phyloP scores from a whole-genome alignment of 2,888 invertebrate species.

The Tetheella fluctuosa region DNA sequence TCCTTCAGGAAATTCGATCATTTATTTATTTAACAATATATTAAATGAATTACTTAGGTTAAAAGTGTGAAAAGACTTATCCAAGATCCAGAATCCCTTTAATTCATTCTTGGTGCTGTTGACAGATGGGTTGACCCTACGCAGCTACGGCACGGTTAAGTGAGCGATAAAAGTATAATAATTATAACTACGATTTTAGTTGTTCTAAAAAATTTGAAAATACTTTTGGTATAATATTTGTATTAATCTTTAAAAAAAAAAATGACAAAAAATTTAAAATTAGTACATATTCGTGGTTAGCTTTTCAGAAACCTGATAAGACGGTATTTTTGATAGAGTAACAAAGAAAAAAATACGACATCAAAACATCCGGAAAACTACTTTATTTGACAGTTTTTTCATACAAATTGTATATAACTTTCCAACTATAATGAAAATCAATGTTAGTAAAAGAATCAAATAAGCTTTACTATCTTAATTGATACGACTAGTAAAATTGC shows the following conservation, averaged over 20 bases:
- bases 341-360: slow-evolving; percentile 1
- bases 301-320: slow-evolving; percentile 4
- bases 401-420: slow-evolving; percentile 10
- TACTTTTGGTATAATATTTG: too few species aligned
- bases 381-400: slow-evolving; percentile 43
- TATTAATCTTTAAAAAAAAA: neutral
- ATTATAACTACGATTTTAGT: too few species aligned
- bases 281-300: neutral
- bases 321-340: neutral
- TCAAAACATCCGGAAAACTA: slow-evolving; percentile 35
- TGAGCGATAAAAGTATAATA: too few species aligned
- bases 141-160: too few species aligned
- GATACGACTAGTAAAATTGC: neutral
- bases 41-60: too few species aligned
- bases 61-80: too few species aligned
- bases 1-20: too few species aligned
- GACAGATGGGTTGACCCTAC: too few species aligned
- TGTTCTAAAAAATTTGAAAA: too few species aligned
- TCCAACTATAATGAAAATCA: neutral
- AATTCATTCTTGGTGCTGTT: too few species aligned
- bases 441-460: slow-evolving; percentile 7
- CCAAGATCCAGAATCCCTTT: too few species aligned
- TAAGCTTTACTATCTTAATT: neutral
- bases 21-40: too few species aligned
- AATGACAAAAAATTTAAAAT: neutral